Evolutionary conservation across 2,888 invertebrate genomes (phyloP).

Genomic region (Belgica antarctica): DNA sequence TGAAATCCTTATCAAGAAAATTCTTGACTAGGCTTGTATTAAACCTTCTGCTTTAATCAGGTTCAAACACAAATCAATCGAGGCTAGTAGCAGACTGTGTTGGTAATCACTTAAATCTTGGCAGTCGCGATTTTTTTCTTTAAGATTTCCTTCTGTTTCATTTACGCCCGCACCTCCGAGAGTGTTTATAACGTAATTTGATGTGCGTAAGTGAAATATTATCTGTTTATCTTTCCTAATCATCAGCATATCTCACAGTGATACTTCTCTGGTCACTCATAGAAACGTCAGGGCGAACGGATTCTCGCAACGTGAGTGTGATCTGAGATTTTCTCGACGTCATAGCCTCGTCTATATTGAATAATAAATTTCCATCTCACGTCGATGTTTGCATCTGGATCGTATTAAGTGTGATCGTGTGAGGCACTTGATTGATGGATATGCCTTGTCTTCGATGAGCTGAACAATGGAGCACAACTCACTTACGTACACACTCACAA

Average conservation of each 20-base stretch:
- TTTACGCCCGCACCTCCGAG: neutral
- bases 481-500: neutral
- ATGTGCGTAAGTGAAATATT: neutral
- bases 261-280: slow-evolving; percentile 12
- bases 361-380: slow-evolving; percentile 4
- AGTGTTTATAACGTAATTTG: neutral
- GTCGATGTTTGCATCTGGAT: slow-evolving; percentile 23
- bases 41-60: no score
- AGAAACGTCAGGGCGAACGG: no score
- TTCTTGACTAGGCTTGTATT: no score
- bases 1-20: no score
- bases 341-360: neutral
- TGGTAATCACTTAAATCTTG: neutral
- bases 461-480: no score
- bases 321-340: neutral
- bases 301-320: neutral
- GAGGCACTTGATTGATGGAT: slow-evolving; percentile 20
- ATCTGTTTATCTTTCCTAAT: neutral
- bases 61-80: no score
- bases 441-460: neutral
- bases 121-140: neutral
- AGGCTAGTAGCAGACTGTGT: no score
- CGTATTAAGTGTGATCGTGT: slow-evolving; percentile 8
- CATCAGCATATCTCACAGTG: neutral
- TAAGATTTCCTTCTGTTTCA: neutral